Evolutionary conservation across 1,140 invertebrate species (phyloP), one percentile per base, ranked within the genome.

Genomic region (Meloidogyne chitwoodi): DNA sequence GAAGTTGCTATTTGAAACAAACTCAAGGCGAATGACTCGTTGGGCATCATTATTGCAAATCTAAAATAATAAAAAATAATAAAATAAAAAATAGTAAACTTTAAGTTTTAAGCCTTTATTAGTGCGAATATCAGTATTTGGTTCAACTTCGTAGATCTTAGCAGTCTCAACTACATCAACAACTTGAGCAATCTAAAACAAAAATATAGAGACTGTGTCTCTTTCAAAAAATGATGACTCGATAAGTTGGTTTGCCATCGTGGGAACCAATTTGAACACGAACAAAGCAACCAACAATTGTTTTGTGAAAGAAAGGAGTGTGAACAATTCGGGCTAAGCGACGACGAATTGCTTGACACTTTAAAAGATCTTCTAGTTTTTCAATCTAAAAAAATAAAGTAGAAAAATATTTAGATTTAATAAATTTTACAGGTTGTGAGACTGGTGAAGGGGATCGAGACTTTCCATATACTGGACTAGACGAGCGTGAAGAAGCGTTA

Each of bases 1-100:
- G 85, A 98, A 98, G 83, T 95, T 93, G 85, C 65, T 93, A 90
- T 99, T 99, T 5, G 94, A 97, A n/a, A 99, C 93, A 88, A 96
- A 98, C 87, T 98, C 95, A 69, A 99, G 89, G 38, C 95, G 89
- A 87, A 97, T 98, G 0, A 96, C 94, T 34, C 94, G 89, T 87
- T 96, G 94, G 14, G 71, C 56, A 16, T 73, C 71, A 12, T 34
- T 61, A 63, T 63, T 93, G 91, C 44, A 82, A 61, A 63, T 70
- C 81, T 78, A 48, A 19, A 68, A 64, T 56, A 12, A 14, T 64
- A 56, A 72, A 74, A n/a, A 77, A 48, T 56, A 4, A 48, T 26
- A 61, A 31, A n/a, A 82, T 77, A 80, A 84, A 91, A 8, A 61
- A 65, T 2, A 67, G 26, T 19, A 34, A 22, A 73, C 71, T 90